These are phyloP conservation scores for Chrysocyon brachyurus DNA, from an alignment of 2,797 vertebrate species.

Conservation along the genomic window DNA sequence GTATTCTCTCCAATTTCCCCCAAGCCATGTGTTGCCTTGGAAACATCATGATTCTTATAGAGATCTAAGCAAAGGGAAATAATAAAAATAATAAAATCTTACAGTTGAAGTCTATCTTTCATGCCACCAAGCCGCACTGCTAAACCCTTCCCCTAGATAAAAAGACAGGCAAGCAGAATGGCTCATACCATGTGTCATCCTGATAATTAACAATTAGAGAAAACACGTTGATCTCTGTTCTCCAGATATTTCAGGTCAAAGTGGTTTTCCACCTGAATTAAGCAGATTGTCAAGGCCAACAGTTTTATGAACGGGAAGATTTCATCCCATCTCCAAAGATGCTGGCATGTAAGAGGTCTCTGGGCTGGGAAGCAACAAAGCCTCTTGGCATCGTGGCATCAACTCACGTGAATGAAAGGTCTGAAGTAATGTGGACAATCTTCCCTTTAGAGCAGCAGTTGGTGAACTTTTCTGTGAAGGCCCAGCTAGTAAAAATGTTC, in stretches of 20 bases:
- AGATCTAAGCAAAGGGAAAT: conserved; percentile 83
- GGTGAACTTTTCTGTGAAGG: neutral
- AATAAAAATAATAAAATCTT: conserved; percentile 84
- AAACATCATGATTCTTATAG: conserved; percentile 85
- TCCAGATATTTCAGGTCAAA: conserved; percentile 68
- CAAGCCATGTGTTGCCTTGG: conserved; percentile 90
- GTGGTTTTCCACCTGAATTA: conserved; percentile 68
- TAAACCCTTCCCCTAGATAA: conserved; percentile 74
- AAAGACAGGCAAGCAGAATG: conserved; percentile 47
- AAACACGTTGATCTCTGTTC: conserved; percentile 72
- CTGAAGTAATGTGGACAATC: neutral
- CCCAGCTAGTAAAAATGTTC: neutral
- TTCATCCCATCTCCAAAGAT: conserved; percentile 18
- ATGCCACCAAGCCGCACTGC: conserved; percentile 65
- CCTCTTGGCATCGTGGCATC: neutral
- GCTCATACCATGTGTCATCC: conserved; percentile 24
- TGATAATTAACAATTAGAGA: conserved; percentile 76
- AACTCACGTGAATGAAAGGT: neutral
- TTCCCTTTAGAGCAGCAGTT: neutral
- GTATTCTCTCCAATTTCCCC: conserved; percentile 86
- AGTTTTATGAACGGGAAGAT: conserved; percentile 40
- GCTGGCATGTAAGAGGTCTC: neutral
- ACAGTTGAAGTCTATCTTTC: conserved; percentile 73
- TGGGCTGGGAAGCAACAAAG: neutral
- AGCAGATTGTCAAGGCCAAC: conserved; percentile 24